A percentile compares a stretch with the other conserved stretches of the same genome.
Evolutionary conservation across 2,797 vertebrate species (phyloP).

Genomic region (Lithobates pipiens): DNA sequence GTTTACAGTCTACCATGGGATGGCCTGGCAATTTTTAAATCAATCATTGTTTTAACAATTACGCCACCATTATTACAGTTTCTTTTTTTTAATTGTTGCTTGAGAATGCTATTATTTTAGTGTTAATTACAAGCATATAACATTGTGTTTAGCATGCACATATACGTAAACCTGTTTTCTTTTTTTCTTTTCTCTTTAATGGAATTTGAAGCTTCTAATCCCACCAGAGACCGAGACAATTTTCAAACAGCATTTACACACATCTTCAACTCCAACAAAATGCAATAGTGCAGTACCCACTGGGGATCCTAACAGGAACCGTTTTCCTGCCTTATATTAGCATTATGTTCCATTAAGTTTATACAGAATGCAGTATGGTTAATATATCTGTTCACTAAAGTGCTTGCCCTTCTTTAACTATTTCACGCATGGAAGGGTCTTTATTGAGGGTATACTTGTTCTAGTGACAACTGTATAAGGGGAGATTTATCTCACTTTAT

Average conservation of each 20-base stretch:
- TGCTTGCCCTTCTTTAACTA: slow-evolving; percentile 31
- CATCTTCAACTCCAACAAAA: slow-evolving; percentile 55
- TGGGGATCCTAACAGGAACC: slow-evolving; percentile 57
- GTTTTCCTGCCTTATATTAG: slow-evolving; percentile 57
- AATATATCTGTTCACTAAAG: slow-evolving; percentile 45
- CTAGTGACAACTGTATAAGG: too few species aligned
- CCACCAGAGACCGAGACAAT: slow-evolving; percentile 56
- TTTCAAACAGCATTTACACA: slow-evolving; percentile 55
- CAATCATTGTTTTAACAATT: slow-evolving; percentile 26
- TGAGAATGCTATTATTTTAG: slow-evolving; percentile 35
- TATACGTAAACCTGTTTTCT: slow-evolving; percentile 22
- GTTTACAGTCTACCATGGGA: not conserved
- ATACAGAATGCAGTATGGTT: slow-evolving; percentile 37
- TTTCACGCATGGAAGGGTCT: not conserved
- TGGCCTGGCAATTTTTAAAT: not conserved
- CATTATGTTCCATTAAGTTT: slow-evolving; percentile 56
- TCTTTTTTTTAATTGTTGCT: slow-evolving; percentile 38
- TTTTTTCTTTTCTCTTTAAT: slow-evolving; percentile 50
- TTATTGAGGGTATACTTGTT: not conserved
- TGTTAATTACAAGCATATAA: slow-evolving; percentile 47
- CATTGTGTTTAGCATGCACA: slow-evolving; percentile 22
- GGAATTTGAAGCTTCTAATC: slow-evolving; percentile 40
- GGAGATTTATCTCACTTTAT: too few species aligned
- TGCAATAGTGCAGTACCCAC: slow-evolving; percentile 41
- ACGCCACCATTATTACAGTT: not conserved